Evolutionary conservation across 2,888 invertebrate genomes (phyloP).

Genomic region (Eristalis tenax): DNA sequence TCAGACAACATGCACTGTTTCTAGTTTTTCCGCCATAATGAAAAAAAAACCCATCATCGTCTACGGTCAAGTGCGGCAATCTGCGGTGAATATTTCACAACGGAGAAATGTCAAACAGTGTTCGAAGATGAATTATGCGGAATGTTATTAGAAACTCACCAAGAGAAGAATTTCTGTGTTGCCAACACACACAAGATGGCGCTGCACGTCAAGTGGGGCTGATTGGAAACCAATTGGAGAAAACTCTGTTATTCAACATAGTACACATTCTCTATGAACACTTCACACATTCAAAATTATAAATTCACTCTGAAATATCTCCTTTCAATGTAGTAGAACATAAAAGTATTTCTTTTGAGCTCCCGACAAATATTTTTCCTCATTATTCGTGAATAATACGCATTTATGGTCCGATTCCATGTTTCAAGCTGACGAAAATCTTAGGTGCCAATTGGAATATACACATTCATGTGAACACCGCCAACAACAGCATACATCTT

Average conservation of each 20-base stretch:
- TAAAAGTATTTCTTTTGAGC: too few species aligned
- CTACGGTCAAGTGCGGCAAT: slow-evolving; percentile 53
- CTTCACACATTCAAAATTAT: too few species aligned
- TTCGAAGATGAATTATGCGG: slow-evolving; percentile 31
- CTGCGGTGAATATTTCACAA: slow-evolving; percentile 32
- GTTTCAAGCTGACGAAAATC: too few species aligned
- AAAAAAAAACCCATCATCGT: slow-evolving; percentile 43
- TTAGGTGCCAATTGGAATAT: too few species aligned
- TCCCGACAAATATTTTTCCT: too few species aligned
- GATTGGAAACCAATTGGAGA: background rate
- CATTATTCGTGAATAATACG: too few species aligned
- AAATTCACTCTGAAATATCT: too few species aligned
- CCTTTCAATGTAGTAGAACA: too few species aligned
- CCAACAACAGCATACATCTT: background rate
- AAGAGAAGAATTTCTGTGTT: background rate
- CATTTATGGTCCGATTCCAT: too few species aligned
- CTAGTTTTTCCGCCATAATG: slow-evolving; percentile 64
- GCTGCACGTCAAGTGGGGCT: background rate
- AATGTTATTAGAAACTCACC: slow-evolving; percentile 5
- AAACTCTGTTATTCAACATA: too few species aligned
- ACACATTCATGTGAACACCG: too few species aligned
- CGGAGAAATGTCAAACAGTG: slow-evolving; percentile 51
- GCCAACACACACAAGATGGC: background rate
- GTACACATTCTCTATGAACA: too few species aligned
- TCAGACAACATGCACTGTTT: slow-evolving; percentile 52